Percentiles rank a stretch among this genome's conserved stretches.
Evolutionary conservation across 2,797 vertebrate species (phyloP).

Genomic region (Acrossocheilus wenchowensis): DNA sequence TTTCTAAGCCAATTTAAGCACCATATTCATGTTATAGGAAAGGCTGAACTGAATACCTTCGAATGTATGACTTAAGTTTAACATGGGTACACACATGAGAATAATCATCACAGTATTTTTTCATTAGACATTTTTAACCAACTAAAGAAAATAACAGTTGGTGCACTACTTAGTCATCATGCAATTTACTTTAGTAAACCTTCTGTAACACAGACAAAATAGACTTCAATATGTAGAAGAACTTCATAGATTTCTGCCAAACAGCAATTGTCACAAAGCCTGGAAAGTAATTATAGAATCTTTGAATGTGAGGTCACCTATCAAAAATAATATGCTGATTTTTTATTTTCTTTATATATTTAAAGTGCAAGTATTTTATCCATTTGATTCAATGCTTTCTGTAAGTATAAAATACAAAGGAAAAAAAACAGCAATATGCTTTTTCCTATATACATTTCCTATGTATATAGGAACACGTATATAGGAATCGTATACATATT

Average conservation of each 20-base stretch:
- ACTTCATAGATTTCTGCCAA: slow-evolving; percentile 84
- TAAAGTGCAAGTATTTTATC: slow-evolving; percentile 88
- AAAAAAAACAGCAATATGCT: slow-evolving; percentile 83
- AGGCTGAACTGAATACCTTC: slow-evolving; percentile 81
- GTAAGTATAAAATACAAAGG: slow-evolving; percentile 87
- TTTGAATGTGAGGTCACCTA: slow-evolving; percentile 85
- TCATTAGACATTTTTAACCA: slow-evolving; percentile 79
- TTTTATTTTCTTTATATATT: slow-evolving; percentile 84
- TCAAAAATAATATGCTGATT: slow-evolving; percentile 89
- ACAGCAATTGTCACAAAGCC: slow-evolving; percentile 83
- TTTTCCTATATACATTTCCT: slow-evolving; percentile 78
- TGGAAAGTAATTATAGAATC: slow-evolving; percentile 79
- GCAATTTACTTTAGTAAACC: slow-evolving; percentile 87
- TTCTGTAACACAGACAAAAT: slow-evolving; percentile 87
- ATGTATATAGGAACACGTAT: slow-evolving; percentile 39
- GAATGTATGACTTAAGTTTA: slow-evolving; percentile 73
- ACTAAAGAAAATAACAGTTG: slow-evolving; percentile 81
- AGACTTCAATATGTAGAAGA: slow-evolving; percentile 84
- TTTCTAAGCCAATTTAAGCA: slow-evolving; percentile 85
- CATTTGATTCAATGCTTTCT: slow-evolving; percentile 86
- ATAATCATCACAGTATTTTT: slow-evolving; percentile 81
- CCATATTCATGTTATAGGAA: slow-evolving; percentile 82
- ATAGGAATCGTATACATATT: slow-evolving; percentile 41
- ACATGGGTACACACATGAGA: slow-evolving; percentile 81
- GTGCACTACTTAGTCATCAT: slow-evolving; percentile 86